These are phyloP conservation scores for Pandion haliaetus DNA, from an alignment of 2,113 vertebrate genomes.

Conservation along the genomic window DNA sequence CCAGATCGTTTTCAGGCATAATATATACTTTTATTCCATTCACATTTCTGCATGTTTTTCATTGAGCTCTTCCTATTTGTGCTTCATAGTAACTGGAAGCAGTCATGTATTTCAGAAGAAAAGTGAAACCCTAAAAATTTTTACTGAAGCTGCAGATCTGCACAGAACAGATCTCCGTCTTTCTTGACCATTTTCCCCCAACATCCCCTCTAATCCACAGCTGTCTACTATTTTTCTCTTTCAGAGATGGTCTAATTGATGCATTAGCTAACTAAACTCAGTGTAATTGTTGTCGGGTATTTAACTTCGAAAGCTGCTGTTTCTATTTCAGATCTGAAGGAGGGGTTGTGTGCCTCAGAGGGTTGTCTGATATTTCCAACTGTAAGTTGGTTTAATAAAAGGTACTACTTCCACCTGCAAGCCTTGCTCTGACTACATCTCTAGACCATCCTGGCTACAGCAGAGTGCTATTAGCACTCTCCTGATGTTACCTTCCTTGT, in stretches of 20 bases:
- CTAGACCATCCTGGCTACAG: neutral
- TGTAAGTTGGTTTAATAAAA: neutral
- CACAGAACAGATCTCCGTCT: neutral
- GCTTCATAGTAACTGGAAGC: neutral
- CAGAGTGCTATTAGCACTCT: neutral
- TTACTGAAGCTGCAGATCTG: neutral
- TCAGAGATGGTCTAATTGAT: neutral
- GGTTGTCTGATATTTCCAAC: neutral
- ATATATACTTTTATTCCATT: neutral
- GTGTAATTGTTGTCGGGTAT: neutral
- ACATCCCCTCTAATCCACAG: neutral
- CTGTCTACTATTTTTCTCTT: neutral
- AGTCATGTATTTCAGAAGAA: neutral
- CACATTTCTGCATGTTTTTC: neutral
- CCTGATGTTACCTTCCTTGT: neutral
- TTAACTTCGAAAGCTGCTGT: neutral
- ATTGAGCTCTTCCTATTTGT: neutral
- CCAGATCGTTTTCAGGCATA: neutral
- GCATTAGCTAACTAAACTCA: neutral
- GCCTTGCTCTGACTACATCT: neutral
- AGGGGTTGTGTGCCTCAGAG: neutral
- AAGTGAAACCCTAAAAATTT: neutral
- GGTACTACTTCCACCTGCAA: neutral
- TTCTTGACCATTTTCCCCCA: neutral
- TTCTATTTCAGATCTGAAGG: conserved; percentile 4